Conservation (phyloP, 2,888 invertebrate genomes). For the Elmis aenea region DNA sequence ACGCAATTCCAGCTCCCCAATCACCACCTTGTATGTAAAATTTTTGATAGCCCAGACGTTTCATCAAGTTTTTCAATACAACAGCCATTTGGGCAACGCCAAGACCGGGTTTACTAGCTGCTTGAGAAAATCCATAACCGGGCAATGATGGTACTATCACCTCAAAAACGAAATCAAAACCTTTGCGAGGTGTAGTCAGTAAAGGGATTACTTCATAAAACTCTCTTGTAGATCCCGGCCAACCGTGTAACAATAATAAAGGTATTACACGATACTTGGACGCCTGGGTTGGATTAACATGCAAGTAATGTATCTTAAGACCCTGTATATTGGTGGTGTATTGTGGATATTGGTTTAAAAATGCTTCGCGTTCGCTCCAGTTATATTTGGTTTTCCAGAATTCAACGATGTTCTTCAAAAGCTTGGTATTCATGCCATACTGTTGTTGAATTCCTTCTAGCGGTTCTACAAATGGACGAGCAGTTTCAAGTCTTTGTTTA, state of each 20-base stretch:
- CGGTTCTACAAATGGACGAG: conserved; percentile 45
- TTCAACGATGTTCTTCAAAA: conserved; percentile 60
- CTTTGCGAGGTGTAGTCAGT: conserved; percentile 50
- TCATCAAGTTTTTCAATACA: conserved; percentile 65
- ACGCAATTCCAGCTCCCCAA: conserved; percentile 68
- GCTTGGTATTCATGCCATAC: conserved; percentile 73
- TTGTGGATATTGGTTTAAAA: conserved; percentile 62
- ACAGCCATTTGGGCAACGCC: conserved; percentile 54
- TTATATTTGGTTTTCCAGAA: conserved; percentile 72
- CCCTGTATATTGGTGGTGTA: conserved; percentile 69
- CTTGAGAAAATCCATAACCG: conserved; percentile 45
- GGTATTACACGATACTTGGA: conserved; percentile 46
- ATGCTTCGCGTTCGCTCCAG: conserved; percentile 57
- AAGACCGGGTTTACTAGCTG: conserved; percentile 58
- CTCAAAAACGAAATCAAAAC: conserved; percentile 59
- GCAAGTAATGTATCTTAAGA: conserved; percentile 63
- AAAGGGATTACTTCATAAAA: conserved; percentile 70
- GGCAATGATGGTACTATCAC: conserved; percentile 55
- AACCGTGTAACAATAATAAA: conserved; percentile 75
- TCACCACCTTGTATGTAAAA: conserved; percentile 78
- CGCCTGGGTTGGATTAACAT: conserved; percentile 52
- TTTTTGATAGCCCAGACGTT: conserved; percentile 58
- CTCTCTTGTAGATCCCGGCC: conserved; percentile 83
- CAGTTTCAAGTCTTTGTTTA: conserved; percentile 51
- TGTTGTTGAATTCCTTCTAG: conserved; percentile 64